Percentiles rank a stretch among this genome's conserved stretches.
These are phyloP conservation scores for Cyclophora albipunctata DNA, from an alignment of 2,888 invertebrate species.

Conservation along the genomic window DNA sequence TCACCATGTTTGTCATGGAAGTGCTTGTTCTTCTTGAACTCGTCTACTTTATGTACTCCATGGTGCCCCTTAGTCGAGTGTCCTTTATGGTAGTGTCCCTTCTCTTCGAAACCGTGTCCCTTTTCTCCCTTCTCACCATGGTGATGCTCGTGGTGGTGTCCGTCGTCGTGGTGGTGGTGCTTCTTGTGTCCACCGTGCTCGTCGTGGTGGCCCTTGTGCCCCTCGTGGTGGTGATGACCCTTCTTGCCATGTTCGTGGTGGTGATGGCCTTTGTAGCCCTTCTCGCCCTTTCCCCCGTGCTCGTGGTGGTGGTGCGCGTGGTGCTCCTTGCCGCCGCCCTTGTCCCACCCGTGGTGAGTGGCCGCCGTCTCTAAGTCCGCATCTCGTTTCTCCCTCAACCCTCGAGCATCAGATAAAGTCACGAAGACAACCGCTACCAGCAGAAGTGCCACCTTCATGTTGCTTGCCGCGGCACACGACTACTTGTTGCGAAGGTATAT, in stretches of 20 bases:
- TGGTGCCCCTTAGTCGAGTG: slow-evolving; percentile 90
- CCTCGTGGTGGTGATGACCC: slow-evolving; percentile 83
- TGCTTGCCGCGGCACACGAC: slow-evolving; percentile 28
- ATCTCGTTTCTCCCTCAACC: slow-evolving; percentile 58
- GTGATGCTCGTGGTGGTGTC: slow-evolving; percentile 77
- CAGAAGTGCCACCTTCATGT: slow-evolving; percentile 50
- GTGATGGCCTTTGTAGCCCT: slow-evolving; percentile 81
- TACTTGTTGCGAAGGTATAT: slow-evolving; percentile 23
- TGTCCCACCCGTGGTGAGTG: slow-evolving; percentile 45
- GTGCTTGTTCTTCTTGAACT: slow-evolving; percentile 88
- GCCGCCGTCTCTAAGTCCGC: slow-evolving; percentile 74
- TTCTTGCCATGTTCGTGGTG: slow-evolving; percentile 80
- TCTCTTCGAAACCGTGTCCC: slow-evolving; percentile 69
- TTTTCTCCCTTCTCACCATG: slow-evolving; percentile 80
- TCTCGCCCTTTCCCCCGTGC: slow-evolving; percentile 81
- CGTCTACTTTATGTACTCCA: slow-evolving; percentile 87
- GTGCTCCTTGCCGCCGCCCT: slow-evolving; percentile 78
- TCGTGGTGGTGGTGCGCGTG: slow-evolving; percentile 77
- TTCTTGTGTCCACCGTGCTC: slow-evolving; percentile 79
- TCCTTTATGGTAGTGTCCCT: slow-evolving; percentile 85
- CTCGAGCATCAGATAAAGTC: slow-evolving; percentile 57
- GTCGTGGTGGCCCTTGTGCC: slow-evolving; percentile 74
- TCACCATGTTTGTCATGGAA: slow-evolving; percentile 89
- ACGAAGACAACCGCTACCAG: slow-evolving; percentile 50
- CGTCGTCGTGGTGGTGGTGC: slow-evolving; percentile 79